A percentile compares a stretch with the other conserved stretches of the same genome.
Conservation (phyloP, 2,113 vertebrate genomes). For the Amazona guildingii region DNA sequence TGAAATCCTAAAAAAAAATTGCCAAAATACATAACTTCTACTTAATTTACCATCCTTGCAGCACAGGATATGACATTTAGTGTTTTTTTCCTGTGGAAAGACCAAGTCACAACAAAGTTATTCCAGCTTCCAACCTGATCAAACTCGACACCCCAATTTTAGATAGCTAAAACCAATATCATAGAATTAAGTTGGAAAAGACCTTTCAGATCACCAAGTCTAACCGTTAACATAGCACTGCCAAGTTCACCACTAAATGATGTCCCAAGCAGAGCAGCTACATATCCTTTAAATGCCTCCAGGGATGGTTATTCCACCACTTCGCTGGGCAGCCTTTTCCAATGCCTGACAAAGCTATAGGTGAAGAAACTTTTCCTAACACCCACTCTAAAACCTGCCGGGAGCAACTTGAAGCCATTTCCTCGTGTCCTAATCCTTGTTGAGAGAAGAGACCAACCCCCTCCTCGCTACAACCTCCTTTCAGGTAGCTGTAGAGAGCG, state of each 20-base stretch:
- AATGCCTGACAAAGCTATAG: neutral
- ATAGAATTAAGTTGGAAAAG: neutral
- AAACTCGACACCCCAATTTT: neutral
- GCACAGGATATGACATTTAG: neutral
- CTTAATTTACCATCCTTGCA: neutral
- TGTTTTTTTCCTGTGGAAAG: neutral
- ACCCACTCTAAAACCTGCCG: neutral
- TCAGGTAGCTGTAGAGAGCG: neutral
- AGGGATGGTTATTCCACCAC: neutral
- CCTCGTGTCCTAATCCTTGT: neutral
- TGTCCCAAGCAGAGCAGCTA: neutral
- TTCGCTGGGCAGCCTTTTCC: neutral
- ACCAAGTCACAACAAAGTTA: neutral
- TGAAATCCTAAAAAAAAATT: neutral
- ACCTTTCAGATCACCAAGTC: neutral
- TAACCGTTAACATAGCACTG: neutral
- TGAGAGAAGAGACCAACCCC: neutral
- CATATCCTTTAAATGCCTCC: neutral
- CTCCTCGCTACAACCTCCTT: neutral
- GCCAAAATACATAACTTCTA: neutral
- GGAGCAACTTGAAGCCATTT: neutral
- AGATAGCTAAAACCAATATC: neutral
- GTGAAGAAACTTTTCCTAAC: neutral
- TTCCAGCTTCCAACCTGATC: neutral
- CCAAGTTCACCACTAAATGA: neutral